Base-by-base conservation (phyloP, 2,113 vertebrate genomes). In the Poeciliopsis prolifica region DNA sequence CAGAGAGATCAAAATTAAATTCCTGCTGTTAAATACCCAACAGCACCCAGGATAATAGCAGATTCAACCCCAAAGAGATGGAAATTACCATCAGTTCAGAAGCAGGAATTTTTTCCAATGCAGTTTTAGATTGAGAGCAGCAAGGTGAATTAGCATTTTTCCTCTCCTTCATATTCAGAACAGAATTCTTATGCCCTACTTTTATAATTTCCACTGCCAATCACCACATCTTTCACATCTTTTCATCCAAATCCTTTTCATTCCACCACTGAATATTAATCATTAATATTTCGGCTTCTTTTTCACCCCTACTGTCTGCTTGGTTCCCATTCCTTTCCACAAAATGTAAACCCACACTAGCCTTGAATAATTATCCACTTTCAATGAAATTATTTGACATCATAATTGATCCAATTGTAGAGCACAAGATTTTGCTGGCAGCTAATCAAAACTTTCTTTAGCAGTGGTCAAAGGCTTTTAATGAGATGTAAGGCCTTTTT, bases 241-340 rank as follows among this genome's bases (percentile, higher is more conserved):
- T 84, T 83, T 91, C 74, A 85, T 72, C 37, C 42, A 40, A 64
- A 61, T 82, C 65, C 78, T 69, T 78, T 77, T 84, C 68, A 76
- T 3, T 80, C 29, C 65, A 72, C 62, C 2, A n/a, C 64, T 81
- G 85, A 91, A 88, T 88, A 82, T 83, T 80, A 79, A 89, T 81
- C 51, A 75, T 68, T 73, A 42, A 40, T 22, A 70, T 71, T 35
- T 54, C 42, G 62, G 78, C 68, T 68, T 44, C 70, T 61, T 37
- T 65, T 65, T 70, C 28, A 73, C 33, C 77, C 71, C 66, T n/a
- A 40, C 26, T 58, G 40, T 30, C 61, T 11, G 19, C 44, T 66
- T 61, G 31, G 17, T 37, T 81, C 61, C 30, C 13, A 14, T 37
- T 40, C 26, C 61, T 72, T 63, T 33, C 42, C 58, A 51, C 58